A percentile compares a stretch with the other conserved stretches of the same genome.
phyloP scores from a whole-genome alignment of 2,113 vertebrate species.

The Epinephelus fuscoguttatus region DNA sequence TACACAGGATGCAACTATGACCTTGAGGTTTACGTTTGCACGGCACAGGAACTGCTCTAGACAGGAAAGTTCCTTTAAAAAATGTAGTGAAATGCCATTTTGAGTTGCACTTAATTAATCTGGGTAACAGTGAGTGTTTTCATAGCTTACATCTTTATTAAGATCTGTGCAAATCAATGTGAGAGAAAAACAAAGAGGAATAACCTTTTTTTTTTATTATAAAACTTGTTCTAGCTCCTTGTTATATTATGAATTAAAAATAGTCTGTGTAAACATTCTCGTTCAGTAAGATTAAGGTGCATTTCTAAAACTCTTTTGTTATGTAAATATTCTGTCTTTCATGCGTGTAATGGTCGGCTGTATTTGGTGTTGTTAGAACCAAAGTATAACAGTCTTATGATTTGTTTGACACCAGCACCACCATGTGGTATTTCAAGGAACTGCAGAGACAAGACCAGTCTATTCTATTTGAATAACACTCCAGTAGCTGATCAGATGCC shows the following conservation, averaged over 20 bases:
- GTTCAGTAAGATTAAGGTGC: not conserved
- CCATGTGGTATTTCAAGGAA: slow-evolving; percentile 15
- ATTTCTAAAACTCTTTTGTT: not conserved
- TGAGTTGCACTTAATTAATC: not conserved
- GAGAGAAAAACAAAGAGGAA: not conserved
- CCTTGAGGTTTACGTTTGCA: slow-evolving; percentile 62
- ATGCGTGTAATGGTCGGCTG: not conserved
- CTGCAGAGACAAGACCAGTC: slow-evolving; percentile 17
- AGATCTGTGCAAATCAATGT: not conserved
- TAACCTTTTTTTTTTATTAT: not conserved
- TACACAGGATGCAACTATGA: slow-evolving; percentile 75
- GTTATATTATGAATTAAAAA: not conserved
- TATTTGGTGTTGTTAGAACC: not conserved
- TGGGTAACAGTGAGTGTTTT: not conserved
- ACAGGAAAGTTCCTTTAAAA: not conserved
- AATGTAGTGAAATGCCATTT: not conserved
- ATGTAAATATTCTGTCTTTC: not conserved
- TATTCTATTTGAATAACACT: not conserved
- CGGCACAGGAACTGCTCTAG: not conserved
- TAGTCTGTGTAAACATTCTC: not conserved
- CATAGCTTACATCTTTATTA: not conserved
- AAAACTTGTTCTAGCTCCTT: not conserved
- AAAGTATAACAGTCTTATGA: not conserved
- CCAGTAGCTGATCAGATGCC: not conserved
- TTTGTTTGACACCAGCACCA: slow-evolving; percentile 42